A percentile compares a stretch with the other conserved stretches of the same genome.
Conservation (phyloP, 2,113 vertebrate genomes). For the Gracilinanus agilis region DNA sequence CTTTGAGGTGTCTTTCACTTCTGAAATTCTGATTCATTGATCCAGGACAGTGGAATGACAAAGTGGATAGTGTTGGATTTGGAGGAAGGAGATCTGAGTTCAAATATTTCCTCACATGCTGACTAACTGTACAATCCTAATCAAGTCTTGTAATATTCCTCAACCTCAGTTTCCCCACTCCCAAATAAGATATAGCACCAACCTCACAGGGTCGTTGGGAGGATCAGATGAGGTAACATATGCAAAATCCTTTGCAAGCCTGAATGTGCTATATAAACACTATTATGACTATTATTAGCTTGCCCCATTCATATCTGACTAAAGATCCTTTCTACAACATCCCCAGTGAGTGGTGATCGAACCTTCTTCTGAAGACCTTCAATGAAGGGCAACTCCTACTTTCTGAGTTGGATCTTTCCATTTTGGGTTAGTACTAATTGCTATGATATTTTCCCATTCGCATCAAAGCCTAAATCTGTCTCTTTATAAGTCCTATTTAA, state of each 20-base stretch:
- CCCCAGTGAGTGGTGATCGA: background rate
- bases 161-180: background rate
- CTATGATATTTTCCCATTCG: background rate
- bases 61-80: background rate
- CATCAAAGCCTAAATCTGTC: background rate
- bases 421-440: background rate
- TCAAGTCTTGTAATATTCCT: background rate
- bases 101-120: background rate
- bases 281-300: background rate
- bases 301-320: background rate
- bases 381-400: background rate
- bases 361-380: background rate
- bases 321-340: background rate
- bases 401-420: background rate
- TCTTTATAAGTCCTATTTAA: background rate
- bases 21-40: background rate
- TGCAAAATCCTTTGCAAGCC: background rate
- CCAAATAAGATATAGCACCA: background rate
- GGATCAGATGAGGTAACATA: background rate
- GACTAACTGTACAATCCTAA: background rate
- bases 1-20: background rate
- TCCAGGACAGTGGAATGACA: background rate
- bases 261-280: background rate
- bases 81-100: background rate
- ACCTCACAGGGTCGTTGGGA: background rate